These are phyloP conservation scores for Ornithoptera priamus DNA, from an alignment of 2,888 invertebrate species.

Conservation along the genomic window DNA sequence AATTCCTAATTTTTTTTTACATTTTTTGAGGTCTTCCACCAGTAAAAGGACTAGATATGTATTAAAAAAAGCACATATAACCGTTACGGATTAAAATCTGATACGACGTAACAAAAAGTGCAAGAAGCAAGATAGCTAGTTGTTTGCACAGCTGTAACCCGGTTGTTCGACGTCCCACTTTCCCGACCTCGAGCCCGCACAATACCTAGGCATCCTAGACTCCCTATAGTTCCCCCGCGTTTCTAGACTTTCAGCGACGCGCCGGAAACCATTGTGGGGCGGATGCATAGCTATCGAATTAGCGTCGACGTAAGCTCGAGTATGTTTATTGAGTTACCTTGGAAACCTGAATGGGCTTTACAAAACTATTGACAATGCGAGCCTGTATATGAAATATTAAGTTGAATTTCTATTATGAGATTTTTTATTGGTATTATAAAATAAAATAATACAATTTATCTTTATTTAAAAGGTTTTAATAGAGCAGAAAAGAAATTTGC, in stretches of 20 bases:
- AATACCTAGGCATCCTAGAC: constrained; percentile 46
- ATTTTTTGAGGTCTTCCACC: too few relatives aligned
- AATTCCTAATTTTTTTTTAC: too few relatives aligned
- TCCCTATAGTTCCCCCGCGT: constrained; percentile 13
- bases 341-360: not conserved
- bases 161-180: constrained; percentile 59
- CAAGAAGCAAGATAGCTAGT: constrained; percentile 31
- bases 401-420: too few relatives aligned
- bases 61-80: not conserved
- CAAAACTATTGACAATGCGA: not conserved
- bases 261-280: constrained; percentile 28
- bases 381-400: not conserved
- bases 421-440: too few relatives aligned
- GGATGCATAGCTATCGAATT: constrained; percentile 35
- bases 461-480: too few relatives aligned
- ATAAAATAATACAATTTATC: too few relatives aligned
- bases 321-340: constrained; percentile 17
- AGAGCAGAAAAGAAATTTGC: too few relatives aligned
- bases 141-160: constrained; percentile 49
- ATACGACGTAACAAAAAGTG: not conserved
- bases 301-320: constrained; percentile 9
- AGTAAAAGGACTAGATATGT: too few relatives aligned
- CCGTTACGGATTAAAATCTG: not conserved
- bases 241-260: constrained; percentile 10
- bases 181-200: constrained; percentile 48